Evolutionary conservation across 1,140 invertebrate genomes (phyloP).

Genomic region (fruit fly (Drosophila melanogaster)): Release_6_plus_ISO1_MT NT_033777.3:890501-891000

Average conservation of each 20-base stretch:
- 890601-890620: too few relatives aligned
- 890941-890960: too few relatives aligned
- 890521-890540: too few relatives aligned
- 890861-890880: slow-evolving; percentile 3
- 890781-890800: slow-evolving; percentile 1
- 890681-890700: not conserved
- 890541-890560: too few relatives aligned
- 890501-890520: too few relatives aligned
- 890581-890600: too few relatives aligned
- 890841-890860: not conserved
- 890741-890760: not conserved
- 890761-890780: not conserved
- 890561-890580: too few relatives aligned
- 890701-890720: not conserved
- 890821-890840: slow-evolving; percentile 1
- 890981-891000: too few relatives aligned
- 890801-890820: not conserved
- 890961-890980: too few relatives aligned
- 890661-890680: not conserved
- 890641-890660: slow-evolving; percentile 1
- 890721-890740: not conserved
- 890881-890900: not conserved
- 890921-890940: slow-evolving; percentile 6
- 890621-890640: not conserved
- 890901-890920: slow-evolving; percentile 6